Conservation (phyloP, 2,888 invertebrate species). For the Cheilosia urbana region DNA sequence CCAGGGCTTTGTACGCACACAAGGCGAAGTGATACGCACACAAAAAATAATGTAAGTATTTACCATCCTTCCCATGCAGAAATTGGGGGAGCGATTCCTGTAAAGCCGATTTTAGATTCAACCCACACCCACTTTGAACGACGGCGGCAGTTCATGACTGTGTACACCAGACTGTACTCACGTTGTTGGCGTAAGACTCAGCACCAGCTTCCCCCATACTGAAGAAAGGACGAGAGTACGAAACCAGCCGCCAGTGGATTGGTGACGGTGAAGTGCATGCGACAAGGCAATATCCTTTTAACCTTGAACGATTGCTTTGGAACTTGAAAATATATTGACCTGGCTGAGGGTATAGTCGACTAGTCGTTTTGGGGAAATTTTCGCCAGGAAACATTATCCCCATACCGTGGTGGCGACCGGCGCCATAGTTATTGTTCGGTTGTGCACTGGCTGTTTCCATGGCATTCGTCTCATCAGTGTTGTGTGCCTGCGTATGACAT, state of each 20-base stretch:
- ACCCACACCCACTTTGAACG: neutral
- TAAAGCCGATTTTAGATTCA: slow-evolving; percentile 24
- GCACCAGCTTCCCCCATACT: slow-evolving; percentile 44
- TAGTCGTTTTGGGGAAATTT: slow-evolving; percentile 39
- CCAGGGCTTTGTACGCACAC: slow-evolving; percentile 62
- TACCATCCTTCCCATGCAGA: neutral
- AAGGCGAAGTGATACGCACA: slow-evolving; percentile 41
- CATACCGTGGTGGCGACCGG: slow-evolving; percentile 32
- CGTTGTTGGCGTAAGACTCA: slow-evolving; percentile 6
- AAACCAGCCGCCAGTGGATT: neutral
- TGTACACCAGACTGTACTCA: neutral
- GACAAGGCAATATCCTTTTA: slow-evolving; percentile 83
- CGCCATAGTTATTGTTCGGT: slow-evolving; percentile 65
- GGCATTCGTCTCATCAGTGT: slow-evolving; percentile 50
- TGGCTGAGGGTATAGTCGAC: slow-evolving; percentile 69
- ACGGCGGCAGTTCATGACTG: slow-evolving; percentile 8
- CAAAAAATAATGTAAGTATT: neutral
- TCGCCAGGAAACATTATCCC: slow-evolving; percentile 70
- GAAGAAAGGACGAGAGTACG: slow-evolving; percentile 7
- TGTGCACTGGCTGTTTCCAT: slow-evolving; percentile 72
- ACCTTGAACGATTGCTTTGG: slow-evolving; percentile 83
- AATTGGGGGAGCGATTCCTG: slow-evolving; percentile 40
- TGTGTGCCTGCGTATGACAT: slow-evolving; percentile 3
- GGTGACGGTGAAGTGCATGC: slow-evolving; percentile 51
- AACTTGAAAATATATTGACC: slow-evolving; percentile 83